Evolutionary conservation across 2,888 invertebrate species (phyloP).

Genomic region (Pachydiplax longipennis): DNA sequence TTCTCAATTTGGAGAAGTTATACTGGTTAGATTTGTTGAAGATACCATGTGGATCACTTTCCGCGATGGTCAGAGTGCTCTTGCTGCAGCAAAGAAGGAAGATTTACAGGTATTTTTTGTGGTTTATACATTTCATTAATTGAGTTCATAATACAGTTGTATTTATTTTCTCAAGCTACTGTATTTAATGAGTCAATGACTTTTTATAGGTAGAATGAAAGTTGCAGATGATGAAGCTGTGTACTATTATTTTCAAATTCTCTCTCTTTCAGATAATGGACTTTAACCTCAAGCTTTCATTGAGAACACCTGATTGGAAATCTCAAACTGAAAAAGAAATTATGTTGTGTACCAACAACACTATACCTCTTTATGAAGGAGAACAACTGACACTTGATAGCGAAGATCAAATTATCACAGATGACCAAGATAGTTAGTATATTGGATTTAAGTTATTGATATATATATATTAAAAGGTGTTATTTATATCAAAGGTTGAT

Average conservation of each 20-base stretch:
- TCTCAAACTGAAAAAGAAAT: slow-evolving; percentile 83
- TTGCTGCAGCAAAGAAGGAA: slow-evolving; percentile 70
- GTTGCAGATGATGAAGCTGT: background rate
- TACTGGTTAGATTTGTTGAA: slow-evolving; percentile 88
- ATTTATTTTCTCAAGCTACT: background rate
- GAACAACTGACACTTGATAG: slow-evolving; percentile 48
- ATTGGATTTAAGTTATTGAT: background rate
- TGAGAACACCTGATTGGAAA: slow-evolving; percentile 89
- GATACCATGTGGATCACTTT: slow-evolving; percentile 92
- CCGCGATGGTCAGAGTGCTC: slow-evolving; percentile 85
- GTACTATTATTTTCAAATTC: background rate
- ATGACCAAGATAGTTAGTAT: slow-evolving; percentile 52
- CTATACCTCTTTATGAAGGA: slow-evolving; percentile 73
- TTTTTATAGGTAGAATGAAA: background rate
- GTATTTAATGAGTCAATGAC: background rate
- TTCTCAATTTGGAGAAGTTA: slow-evolving; percentile 86
- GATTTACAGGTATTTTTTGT: slow-evolving; percentile 65
- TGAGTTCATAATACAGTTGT: background rate
- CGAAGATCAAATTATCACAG: slow-evolving; percentile 51
- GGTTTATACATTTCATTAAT: background rate
- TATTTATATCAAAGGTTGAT: slow-evolving; percentile 48
- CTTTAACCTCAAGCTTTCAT: slow-evolving; percentile 69
- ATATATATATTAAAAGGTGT: slow-evolving; percentile 48
- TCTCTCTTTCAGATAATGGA: slow-evolving; percentile 54
- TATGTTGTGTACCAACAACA: slow-evolving; percentile 82